Base-by-base conservation (phyloP, 2,888 invertebrate genomes). In the Pandemis corylana region DNA sequence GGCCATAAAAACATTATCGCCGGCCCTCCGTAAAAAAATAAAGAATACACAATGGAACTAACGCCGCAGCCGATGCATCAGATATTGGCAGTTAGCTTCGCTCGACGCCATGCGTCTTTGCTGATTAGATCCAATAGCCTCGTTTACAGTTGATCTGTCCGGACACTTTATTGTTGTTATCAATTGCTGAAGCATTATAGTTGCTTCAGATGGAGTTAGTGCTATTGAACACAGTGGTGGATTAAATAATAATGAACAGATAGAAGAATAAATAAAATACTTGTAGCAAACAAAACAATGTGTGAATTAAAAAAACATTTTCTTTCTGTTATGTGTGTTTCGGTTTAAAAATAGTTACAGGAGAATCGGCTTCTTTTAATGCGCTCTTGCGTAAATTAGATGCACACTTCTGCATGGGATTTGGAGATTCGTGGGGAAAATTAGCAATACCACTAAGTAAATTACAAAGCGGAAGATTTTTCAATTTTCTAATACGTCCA, bases 1-100 rank as follows among this genome's bases (percentile, higher is more conserved):
- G 87, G 89, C 93, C 93, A 92, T 94, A 94, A 94, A 94, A 94
- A 94, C 94, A 94, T 94, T 94, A 94, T 93, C 94, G 86, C 90
- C 92, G 86, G 90, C 92, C 92, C 93, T 89, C 89, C 88, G 86
- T 86, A 94, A 94, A 93, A 94, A 90, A 92, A 93, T 93, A 93
- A 93, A 94, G 90, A 92, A 92, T 89, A 90, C 92, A 94, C 93
- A 92, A 92, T 92, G 89, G 89, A 84, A 86, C 85, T 82, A 83
- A 85, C 87, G 86, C 85, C 86, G 79, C 74, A 79, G 78, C 78
- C 84, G 89, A 87, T 91, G 91, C 93, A 93, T 93, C 92, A 89
- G 93, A 92, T 92, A 92, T 94, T 93, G 93, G 92, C 93, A 91
- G 91, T 93, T 93, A 92, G 89, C 84, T 85, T 84, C 91, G 90